A percentile compares a stretch with the other conserved stretches of the same genome.
Evolutionary conservation across 2,113 vertebrate genomes (phyloP).

Genomic region (Rhinolophus sinicus): DNA sequence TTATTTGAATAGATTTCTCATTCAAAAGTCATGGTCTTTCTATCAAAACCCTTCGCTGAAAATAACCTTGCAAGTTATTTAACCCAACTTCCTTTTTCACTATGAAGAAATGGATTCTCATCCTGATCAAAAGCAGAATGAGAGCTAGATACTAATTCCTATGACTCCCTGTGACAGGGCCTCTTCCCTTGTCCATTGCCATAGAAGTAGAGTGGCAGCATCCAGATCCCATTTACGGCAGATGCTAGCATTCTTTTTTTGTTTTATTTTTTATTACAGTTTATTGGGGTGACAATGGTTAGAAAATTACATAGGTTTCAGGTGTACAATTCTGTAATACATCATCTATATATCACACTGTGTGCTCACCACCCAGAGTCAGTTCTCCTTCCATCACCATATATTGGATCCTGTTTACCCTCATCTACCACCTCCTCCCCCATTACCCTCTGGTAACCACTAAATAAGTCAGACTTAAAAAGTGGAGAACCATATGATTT

Average conservation of each 20-base stretch:
- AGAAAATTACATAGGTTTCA: too few species aligned
- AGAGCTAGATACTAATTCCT: not conserved
- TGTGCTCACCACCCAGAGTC: too few species aligned
- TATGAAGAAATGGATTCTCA: not conserved
- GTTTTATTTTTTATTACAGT: too few species aligned
- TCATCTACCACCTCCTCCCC: too few species aligned
- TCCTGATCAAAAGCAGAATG: not conserved
- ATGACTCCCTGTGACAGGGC: accelerated
- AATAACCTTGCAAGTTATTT: not conserved
- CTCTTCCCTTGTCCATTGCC: not conserved
- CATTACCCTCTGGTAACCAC: too few species aligned
- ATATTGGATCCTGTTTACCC: too few species aligned
- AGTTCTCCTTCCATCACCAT: too few species aligned
- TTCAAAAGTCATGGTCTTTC: not conserved
- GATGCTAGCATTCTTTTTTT: not conserved
- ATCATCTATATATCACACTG: too few species aligned
- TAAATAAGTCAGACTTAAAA: too few species aligned
- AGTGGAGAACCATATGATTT: too few species aligned
- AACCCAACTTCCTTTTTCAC: not conserved
- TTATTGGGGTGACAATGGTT: too few species aligned
- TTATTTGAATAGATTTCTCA: not conserved
- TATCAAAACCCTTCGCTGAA: not conserved
- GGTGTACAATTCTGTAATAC: too few species aligned
- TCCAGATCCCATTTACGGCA: not conserved
- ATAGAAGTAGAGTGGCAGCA: not conserved